A percentile compares a stretch with the other conserved stretches of the same genome.
phyloP scores from a whole-genome alignment of 2,888 invertebrate species.

The Meta bourneti region DNA sequence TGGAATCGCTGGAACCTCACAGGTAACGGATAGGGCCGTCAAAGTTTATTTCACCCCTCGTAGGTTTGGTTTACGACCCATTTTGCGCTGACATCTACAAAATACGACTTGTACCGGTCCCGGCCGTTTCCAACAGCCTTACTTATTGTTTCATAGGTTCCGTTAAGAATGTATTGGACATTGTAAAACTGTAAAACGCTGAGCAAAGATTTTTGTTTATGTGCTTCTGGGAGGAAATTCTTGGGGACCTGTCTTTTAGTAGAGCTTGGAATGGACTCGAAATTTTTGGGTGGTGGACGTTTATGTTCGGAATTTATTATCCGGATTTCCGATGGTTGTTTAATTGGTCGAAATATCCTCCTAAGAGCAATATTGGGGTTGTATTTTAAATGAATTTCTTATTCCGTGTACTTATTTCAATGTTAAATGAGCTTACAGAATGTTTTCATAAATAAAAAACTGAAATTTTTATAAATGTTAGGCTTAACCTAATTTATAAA shows the following conservation, averaged over 20 bases:
- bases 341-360: background rate
- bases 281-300: background rate
- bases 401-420: too few relatives aligned
- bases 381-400: too few relatives aligned
- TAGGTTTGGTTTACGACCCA: constrained; percentile 69
- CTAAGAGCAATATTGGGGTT: background rate
- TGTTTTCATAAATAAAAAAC: too few relatives aligned
- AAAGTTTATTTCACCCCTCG: constrained; percentile 75
- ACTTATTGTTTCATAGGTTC: constrained; percentile 54
- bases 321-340: background rate
- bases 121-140: constrained; percentile 5
- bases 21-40: constrained; percentile 75
- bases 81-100: constrained; percentile 71
- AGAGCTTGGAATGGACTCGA: background rate
- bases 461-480: too few relatives aligned
- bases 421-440: too few relatives aligned
- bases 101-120: constrained; percentile 54
- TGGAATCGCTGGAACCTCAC: constrained; percentile 45
- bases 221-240: background rate
- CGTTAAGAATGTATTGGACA: constrained; percentile 63
- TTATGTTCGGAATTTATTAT: background rate
- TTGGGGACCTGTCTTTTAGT: background rate
- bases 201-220: constrained; percentile 47
- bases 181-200: constrained; percentile 56
- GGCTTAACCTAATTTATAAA: too few relatives aligned